These are phyloP conservation scores for Sinhomidia bicolor DNA, from an alignment of 2,888 invertebrate genomes.

Conservation along the genomic window DNA sequence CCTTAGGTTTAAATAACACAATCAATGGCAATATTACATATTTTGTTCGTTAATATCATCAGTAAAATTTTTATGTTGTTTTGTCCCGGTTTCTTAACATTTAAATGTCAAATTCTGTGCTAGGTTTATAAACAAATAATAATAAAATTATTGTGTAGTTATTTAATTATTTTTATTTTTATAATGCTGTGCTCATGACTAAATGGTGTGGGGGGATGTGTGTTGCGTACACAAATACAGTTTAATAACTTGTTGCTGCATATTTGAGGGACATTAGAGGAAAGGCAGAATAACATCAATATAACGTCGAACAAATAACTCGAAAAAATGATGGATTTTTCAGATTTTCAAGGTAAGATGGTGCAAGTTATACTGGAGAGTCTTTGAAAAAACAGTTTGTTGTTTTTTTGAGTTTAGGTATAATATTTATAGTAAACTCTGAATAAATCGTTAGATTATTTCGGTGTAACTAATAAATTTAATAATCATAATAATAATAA, in stretches of 20 bases:
- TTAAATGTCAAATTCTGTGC: not conserved
- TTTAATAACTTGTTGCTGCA: not conserved
- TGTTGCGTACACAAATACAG: not conserved
- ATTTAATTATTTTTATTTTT: not conserved
- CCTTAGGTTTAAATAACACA: conserved; percentile 61
- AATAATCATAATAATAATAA: not conserved
- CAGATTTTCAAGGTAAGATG: not conserved
- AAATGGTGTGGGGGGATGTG: not conserved
- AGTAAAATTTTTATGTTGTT: conserved; percentile 56
- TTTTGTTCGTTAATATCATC: conserved; percentile 65
- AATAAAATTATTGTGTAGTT: not conserved
- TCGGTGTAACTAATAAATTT: not conserved
- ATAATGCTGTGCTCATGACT: conserved; percentile 10
- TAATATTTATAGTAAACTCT: not conserved
- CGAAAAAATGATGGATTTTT: not conserved
- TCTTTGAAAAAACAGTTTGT: not conserved
- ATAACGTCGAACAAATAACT: not conserved
- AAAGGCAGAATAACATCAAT: conserved; percentile 10
- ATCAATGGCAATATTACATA: conserved; percentile 60
- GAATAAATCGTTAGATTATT: too few relatives aligned
- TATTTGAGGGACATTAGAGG: too few relatives aligned
- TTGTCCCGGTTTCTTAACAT: conserved; percentile 30
- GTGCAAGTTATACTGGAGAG: not conserved
- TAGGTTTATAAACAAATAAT: not conserved
- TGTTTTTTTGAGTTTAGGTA: not conserved